A percentile compares a stretch with the other conserved stretches of the same genome.
Conservation (phyloP, 2,888 invertebrate genomes). For the Nemoura dubitans region DNA sequence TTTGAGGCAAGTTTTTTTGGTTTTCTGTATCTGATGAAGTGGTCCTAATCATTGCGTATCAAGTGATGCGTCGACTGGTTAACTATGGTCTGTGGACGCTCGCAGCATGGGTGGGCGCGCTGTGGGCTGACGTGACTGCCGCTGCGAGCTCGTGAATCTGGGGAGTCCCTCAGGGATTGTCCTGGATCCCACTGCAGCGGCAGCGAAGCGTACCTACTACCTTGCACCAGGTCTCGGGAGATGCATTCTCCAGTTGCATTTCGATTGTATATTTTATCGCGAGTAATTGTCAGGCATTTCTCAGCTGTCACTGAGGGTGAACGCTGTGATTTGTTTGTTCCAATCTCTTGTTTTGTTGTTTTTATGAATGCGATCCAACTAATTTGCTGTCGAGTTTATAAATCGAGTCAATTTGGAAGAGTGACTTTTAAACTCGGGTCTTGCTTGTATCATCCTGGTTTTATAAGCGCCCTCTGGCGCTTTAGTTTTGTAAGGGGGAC, state of each 20-base stretch:
- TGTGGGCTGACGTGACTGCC: background rate
- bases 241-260: background rate
- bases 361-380: slow-evolving; percentile 23
- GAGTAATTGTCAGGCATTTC: slow-evolving; percentile 18
- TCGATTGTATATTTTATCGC: slow-evolving; percentile 21
- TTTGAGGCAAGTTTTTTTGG: background rate
- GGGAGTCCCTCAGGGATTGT: too few relatives aligned
- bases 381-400: slow-evolving; percentile 38
- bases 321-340: slow-evolving; percentile 9
- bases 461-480: background rate
- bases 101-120: background rate
- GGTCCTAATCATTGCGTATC: background rate
- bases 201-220: too few relatives aligned
- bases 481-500: background rate
- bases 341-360: background rate
- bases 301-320: slow-evolving; percentile 8
- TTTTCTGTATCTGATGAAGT: background rate
- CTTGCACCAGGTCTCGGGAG: too few relatives aligned
- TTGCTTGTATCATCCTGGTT: background rate
- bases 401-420: slow-evolving; percentile 39
- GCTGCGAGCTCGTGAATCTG: too few relatives aligned
- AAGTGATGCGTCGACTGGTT: background rate
- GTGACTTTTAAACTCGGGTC: background rate
- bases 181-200: too few relatives aligned
- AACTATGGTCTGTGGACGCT: background rate